Conservation (phyloP, 2,113 vertebrate species). For the Nycticebus coucang region DNA sequence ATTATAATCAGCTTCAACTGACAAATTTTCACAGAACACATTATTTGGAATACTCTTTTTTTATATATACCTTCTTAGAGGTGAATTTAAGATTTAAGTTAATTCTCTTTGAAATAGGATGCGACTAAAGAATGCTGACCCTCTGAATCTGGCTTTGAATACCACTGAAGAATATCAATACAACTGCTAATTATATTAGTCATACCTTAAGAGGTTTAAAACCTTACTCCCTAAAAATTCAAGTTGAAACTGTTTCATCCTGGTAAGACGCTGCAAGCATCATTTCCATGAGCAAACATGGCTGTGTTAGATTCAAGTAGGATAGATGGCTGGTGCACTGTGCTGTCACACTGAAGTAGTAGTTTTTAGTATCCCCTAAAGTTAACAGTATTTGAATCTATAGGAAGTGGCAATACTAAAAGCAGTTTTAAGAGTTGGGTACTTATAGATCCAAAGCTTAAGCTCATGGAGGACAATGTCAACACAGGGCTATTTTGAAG, state of each 20-base stretch:
- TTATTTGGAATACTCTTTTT: slow-evolving; percentile 16
- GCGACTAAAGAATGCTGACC: not conserved
- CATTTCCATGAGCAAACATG: not conserved
- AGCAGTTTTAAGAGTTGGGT: not conserved
- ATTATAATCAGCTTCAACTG: not conserved
- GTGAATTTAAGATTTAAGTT: slow-evolving; percentile 33
- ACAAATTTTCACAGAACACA: not conserved
- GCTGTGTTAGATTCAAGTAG: not conserved
- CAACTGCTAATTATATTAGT: not conserved
- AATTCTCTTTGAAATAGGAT: slow-evolving; percentile 37
- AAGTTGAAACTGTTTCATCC: not conserved
- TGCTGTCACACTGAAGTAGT: not conserved
- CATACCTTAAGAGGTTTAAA: not conserved
- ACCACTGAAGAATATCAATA: not conserved
- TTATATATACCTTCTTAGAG: not conserved
- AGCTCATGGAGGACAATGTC: not conserved
- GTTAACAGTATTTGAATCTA: not conserved
- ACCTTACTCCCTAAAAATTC: not conserved
- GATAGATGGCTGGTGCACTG: not conserved
- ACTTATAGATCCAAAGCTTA: not conserved
- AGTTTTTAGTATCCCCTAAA: not conserved
- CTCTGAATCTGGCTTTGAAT: not conserved
- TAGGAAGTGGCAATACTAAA: not conserved
- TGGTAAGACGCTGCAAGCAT: not conserved
- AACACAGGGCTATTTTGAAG: not conserved